A percentile compares a stretch with the other conserved stretches of the same genome.
Conservation (phyloP, 2,797 vertebrate species). For the Pterois miles region DNA sequence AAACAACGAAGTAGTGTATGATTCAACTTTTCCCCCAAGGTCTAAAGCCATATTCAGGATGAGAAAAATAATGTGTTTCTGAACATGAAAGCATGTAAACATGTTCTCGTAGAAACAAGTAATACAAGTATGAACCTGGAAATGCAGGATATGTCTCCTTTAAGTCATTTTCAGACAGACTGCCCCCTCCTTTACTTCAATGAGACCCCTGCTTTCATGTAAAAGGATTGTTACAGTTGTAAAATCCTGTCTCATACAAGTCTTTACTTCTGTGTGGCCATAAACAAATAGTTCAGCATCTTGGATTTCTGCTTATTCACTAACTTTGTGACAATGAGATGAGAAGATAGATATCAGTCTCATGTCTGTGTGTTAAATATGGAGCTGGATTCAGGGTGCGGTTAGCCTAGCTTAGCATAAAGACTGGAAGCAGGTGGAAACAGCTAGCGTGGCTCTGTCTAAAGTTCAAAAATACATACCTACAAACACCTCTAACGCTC, state of each 20-base stretch:
- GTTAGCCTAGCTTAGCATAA: not conserved
- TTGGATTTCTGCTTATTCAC: not conserved
- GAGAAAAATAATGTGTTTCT: no score
- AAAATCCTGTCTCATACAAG: not conserved
- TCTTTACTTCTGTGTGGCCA: not conserved
- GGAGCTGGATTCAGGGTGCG: not conserved
- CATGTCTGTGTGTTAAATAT: not conserved
- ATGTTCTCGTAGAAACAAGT: no score
- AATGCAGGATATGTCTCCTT: no score
- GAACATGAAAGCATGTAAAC: no score
- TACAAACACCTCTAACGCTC: not conserved
- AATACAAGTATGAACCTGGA: fast-evolving
- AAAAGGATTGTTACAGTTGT: not conserved
- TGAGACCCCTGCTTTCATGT: not conserved
- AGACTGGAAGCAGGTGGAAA: not conserved
- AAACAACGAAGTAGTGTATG: no score
- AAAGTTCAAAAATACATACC: no score
- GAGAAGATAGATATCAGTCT: no score
- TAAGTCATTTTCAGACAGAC: not conserved
- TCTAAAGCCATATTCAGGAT: no score
- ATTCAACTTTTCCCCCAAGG: no score
- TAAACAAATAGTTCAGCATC: not conserved
- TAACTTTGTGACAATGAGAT: not conserved
- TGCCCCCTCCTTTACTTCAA: not conserved
- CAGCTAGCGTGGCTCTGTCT: not conserved